Base-by-base conservation (phyloP, 2,797 vertebrate species). In the Bovichtus diacanthus region DNA sequence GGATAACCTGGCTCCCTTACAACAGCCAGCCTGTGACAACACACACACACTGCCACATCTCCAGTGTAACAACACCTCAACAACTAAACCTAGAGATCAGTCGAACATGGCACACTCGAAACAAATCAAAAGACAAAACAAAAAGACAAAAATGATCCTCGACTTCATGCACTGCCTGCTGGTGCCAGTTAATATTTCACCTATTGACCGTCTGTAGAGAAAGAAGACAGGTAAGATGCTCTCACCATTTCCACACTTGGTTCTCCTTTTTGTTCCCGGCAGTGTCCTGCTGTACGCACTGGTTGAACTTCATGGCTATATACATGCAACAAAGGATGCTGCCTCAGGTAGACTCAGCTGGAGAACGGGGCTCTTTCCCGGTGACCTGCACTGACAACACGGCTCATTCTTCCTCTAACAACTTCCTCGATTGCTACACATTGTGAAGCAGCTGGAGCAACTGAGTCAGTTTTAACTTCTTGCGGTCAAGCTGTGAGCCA, bases 161-260 rank as follows among this genome's bases (percentile, higher is more conserved):
- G n/a, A n/a, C n/a, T n/a, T n/a, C n/a, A n/a, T 9, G n/a, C 47
- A n/a, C 46, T n/a, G 25, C 15, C 47, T n/a, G 9, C 3, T 19
- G 39, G 4, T 36, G 16, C 10, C 38, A 46, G 27, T 78, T 65
- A 54, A 60, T 31, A 53, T 54, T 39, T 74, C 39, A n/a, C n/a
- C n/a, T n/a, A 47, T 59, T 23, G 38, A 69, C 58, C 59, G 68
- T 34, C 49, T 62, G 39, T 19, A 27, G 23, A 67, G 0, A 68
- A 39, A 38, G 6, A 66, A 34, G 11, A 67, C 36, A 34, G 3
- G 9, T 9, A 61, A 81, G 47, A 74, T 11, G 41, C 18, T 76
- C 93, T 93, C 90, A 97, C 97, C 97, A 94, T 83, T 90, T 95
- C 94, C 94, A 93, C 38, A 83, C 87, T 83, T 71, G 81, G 83